phyloP scores from a whole-genome alignment of 2,797 vertebrate genomes.

The Taeniopygia guttata region DNA sequence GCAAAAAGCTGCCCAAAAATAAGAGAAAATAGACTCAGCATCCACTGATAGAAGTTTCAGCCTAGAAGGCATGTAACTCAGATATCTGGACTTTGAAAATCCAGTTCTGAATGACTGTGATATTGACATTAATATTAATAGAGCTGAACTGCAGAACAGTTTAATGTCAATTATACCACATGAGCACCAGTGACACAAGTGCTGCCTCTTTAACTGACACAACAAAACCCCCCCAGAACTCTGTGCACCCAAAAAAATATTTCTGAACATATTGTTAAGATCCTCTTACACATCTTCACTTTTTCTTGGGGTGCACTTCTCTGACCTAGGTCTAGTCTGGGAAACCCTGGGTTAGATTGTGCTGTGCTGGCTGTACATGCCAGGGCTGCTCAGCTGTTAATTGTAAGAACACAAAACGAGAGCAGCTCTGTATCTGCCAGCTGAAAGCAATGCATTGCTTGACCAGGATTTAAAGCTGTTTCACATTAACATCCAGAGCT shows the following conservation, averaged over 20 bases:
- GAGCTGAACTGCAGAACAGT: background rate
- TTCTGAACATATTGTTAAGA: background rate
- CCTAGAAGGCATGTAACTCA: background rate
- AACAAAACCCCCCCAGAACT: background rate
- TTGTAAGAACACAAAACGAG: rapidly evolving
- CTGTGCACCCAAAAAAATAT: background rate
- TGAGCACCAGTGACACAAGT: background rate
- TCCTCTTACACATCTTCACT: background rate
- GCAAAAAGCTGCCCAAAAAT: background rate
- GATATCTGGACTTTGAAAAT: background rate
- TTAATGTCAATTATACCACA: background rate
- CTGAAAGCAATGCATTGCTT: background rate
- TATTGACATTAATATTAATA: background rate
- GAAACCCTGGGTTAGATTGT: background rate
- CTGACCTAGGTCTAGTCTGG: rapidly evolving
- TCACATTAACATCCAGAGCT: background rate
- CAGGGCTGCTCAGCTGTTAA: background rate
- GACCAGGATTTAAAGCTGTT: background rate
- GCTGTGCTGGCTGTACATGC: rapidly evolving
- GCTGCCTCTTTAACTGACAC: background rate
- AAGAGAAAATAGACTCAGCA: background rate
- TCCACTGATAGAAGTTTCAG: background rate
- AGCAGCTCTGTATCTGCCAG: background rate
- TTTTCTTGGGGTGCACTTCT: background rate
- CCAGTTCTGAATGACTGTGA: background rate